Evolutionary conservation across 2,888 invertebrate species (phyloP).

Genomic region (Drosophila paramelanica): DNA sequence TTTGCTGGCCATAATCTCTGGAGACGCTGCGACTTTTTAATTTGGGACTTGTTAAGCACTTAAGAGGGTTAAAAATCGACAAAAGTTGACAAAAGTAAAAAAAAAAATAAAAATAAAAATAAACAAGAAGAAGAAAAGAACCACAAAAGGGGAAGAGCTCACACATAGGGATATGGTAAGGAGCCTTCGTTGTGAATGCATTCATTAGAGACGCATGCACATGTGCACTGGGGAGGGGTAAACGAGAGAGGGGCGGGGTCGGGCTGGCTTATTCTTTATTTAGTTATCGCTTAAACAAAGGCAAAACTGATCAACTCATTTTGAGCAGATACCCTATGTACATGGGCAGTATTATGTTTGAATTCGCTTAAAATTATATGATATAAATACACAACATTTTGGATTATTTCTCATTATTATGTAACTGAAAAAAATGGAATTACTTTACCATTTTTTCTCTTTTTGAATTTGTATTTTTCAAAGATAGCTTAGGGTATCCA

Average conservation of each 20-base stretch:
- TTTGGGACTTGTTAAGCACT: constrained; percentile 81
- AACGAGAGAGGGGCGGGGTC: neutral
- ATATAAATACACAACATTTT: too few relatives aligned
- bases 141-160: constrained; percentile 30
- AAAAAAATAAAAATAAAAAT: constrained; percentile 22
- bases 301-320: constrained; percentile 33
- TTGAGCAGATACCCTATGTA: constrained; percentile 15
- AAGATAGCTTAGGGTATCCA: constrained; percentile 20
- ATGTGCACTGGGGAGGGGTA: constrained; percentile 4
- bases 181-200: constrained; percentile 65
- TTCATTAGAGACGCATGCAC: constrained; percentile 56
- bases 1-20: constrained; percentile 61
- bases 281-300: constrained; percentile 73
- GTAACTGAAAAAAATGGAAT: too few relatives aligned
- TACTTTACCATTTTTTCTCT: too few relatives aligned
- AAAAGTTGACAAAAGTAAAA: constrained; percentile 68
- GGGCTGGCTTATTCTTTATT: constrained; percentile 61
- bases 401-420: too few relatives aligned
- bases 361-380: too few relatives aligned
- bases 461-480: too few relatives aligned
- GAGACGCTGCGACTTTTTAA: constrained; percentile 75
- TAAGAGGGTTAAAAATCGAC: constrained; percentile 80
- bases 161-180: constrained; percentile 20
- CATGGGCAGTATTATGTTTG: neutral
- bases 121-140: constrained; percentile 46